These are phyloP conservation scores for Etheostoma perlongum DNA, from an alignment of 2,797 vertebrate species.

Conservation along the genomic window DNA sequence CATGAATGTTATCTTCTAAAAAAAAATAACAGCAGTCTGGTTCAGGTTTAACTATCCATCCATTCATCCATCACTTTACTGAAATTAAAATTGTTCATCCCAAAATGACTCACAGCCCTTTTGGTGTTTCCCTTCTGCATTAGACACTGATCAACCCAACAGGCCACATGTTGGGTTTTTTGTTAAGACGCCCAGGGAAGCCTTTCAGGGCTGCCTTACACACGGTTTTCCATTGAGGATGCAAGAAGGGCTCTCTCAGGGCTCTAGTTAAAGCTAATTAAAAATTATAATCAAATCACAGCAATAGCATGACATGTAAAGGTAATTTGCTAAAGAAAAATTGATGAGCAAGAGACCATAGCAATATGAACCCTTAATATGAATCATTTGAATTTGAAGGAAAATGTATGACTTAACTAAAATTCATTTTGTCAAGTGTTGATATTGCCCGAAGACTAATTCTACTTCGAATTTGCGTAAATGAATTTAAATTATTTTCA, in stretches of 20 bases:
- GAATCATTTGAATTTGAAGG: constrained; percentile 73
- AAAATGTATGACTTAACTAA: constrained; percentile 41
- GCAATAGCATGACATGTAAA: constrained; percentile 67
- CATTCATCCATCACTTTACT: constrained; percentile 9
- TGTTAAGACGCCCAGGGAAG: constrained; percentile 34
- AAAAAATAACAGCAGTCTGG: not conserved
- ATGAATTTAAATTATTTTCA: constrained; percentile 66
- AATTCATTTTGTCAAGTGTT: constrained; percentile 54
- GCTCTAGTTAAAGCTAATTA: constrained; percentile 75
- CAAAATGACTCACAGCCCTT: constrained; percentile 1
- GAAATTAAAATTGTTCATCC: constrained; percentile 31
- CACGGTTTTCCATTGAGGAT: constrained; percentile 39
- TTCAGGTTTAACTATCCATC: not conserved
- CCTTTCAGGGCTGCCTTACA: constrained; percentile 33
- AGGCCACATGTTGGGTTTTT: constrained; percentile 21
- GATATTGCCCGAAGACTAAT: constrained; percentile 73
- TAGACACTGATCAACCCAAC: constrained; percentile 36
- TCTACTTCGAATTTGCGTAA: constrained; percentile 75
- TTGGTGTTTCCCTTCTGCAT: constrained; percentile 14
- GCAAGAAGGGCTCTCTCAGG: constrained; percentile 56
- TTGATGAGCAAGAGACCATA: constrained; percentile 68
- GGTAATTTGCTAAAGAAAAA: constrained; percentile 65
- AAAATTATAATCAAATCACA: constrained; percentile 75
- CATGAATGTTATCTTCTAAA: not conserved
- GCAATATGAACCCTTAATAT: constrained; percentile 68